A percentile compares a stretch with the other conserved stretches of the same genome.
Conservation (phyloP, 2,113 vertebrate genomes). For the Pycnonotus jocosus region DNA sequence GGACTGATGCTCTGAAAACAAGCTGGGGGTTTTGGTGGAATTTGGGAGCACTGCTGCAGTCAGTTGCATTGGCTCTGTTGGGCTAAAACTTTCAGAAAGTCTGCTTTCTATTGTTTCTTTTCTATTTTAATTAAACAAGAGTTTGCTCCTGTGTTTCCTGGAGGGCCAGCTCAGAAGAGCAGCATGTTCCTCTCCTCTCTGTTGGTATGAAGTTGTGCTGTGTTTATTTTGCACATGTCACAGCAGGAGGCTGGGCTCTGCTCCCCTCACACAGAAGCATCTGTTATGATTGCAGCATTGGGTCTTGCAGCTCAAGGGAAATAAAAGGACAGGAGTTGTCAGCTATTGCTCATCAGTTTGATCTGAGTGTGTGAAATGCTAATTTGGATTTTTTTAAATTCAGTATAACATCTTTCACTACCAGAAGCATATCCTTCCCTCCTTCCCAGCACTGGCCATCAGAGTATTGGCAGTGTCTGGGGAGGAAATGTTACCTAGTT, state of each 20-base stretch:
- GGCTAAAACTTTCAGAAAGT: background rate
- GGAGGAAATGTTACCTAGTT: background rate
- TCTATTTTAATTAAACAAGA: too few species aligned
- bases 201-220: background rate
- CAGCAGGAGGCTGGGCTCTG: background rate
- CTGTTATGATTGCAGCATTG: background rate
- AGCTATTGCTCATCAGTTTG: background rate
- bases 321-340: background rate
- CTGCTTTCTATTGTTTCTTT: background rate
- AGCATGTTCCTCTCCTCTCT: fast-evolving
- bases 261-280: background rate
- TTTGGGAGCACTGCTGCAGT: background rate
- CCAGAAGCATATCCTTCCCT: background rate
- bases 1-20: background rate
- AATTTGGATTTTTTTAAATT: background rate
- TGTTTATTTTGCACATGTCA: background rate
- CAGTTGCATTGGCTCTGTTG: background rate
- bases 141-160: background rate
- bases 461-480: background rate
- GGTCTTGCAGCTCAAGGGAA: background rate
- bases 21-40: fast-evolving
- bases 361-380: background rate
- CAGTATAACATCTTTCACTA: background rate
- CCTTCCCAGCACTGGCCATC: background rate
- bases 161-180: background rate